Evolutionary conservation across 2,113 vertebrate species (phyloP).

Genomic region (Poicephalus gulielmi): DNA sequence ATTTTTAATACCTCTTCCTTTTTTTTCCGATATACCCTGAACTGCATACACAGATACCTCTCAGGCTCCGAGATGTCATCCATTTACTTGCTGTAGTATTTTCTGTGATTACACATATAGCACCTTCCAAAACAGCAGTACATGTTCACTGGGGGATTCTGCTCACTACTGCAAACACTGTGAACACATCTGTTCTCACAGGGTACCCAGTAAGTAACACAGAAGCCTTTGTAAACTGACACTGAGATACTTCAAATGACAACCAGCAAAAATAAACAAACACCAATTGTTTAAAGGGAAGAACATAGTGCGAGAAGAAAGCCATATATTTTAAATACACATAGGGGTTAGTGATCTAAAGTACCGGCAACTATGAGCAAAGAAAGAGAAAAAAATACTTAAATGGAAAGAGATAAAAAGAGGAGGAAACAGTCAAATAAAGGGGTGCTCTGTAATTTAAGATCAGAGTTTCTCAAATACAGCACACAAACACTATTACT

Average conservation of each 20-base stretch:
- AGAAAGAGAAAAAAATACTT: not conserved
- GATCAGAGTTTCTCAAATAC: not conserved
- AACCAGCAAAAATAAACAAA: not conserved
- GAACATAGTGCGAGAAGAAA: not conserved
- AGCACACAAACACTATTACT: not conserved
- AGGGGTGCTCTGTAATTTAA: not conserved
- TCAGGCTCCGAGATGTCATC: not conserved
- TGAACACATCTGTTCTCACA: not conserved
- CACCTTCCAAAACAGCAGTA: not conserved
- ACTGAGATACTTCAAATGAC: not conserved
- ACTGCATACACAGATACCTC: not conserved
- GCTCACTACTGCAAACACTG: not conserved
- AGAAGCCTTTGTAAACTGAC: not conserved
- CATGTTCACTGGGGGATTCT: not conserved
- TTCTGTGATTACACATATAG: not conserved
- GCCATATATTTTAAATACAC: not conserved
- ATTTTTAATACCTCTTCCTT: not conserved
- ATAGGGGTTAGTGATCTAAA: not conserved
- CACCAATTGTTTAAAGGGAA: not conserved
- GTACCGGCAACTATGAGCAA: not conserved
- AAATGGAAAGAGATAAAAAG: not conserved
- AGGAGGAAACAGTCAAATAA: not conserved
- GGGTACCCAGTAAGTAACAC: not conserved
- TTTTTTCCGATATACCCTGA: not conserved
- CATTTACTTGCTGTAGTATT: not conserved